Conservation (phyloP, 2,113 vertebrate species). For the Chamaea fasciata region DNA sequence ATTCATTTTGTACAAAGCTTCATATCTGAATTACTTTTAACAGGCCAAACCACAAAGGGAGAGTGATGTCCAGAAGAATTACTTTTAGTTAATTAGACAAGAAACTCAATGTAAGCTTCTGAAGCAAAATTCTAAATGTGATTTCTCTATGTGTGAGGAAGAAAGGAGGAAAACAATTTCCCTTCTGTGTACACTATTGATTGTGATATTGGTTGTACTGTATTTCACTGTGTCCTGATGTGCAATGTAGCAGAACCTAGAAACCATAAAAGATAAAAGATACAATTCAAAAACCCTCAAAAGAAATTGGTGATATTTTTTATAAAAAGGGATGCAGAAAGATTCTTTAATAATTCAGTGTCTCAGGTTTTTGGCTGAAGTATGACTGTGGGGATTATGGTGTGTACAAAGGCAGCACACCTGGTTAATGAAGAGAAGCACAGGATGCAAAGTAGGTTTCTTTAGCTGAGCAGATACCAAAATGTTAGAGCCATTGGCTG, state of each 20-base stretch:
- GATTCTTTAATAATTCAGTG: not conserved
- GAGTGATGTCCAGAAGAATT: not conserved
- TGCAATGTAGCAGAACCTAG: not conserved
- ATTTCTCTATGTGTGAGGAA: not conserved
- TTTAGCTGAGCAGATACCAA: not conserved
- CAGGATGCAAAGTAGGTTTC: not conserved
- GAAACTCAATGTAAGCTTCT: not conserved
- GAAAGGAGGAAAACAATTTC: not conserved
- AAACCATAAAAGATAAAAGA: not conserved
- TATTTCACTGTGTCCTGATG: not conserved
- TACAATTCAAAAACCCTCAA: not conserved
- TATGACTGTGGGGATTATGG: not conserved
- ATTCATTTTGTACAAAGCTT: not conserved
- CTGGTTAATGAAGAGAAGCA: not conserved
- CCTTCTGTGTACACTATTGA: not conserved
- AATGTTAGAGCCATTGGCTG: not conserved
- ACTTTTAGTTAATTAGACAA: not conserved
- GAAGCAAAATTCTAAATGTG: not conserved
- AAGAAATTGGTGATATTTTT: not conserved
- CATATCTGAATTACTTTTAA: not conserved
- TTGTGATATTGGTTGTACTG: not conserved
- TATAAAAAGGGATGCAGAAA: not conserved
- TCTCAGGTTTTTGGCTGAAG: not conserved
- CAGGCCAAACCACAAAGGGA: not conserved
- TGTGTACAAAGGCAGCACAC: not conserved